Percentiles rank a stretch among this genome's conserved stretches.
These are phyloP conservation scores for Ephialtes manifestator DNA, from an alignment of 2,888 invertebrate genomes.

Conservation along the genomic window DNA sequence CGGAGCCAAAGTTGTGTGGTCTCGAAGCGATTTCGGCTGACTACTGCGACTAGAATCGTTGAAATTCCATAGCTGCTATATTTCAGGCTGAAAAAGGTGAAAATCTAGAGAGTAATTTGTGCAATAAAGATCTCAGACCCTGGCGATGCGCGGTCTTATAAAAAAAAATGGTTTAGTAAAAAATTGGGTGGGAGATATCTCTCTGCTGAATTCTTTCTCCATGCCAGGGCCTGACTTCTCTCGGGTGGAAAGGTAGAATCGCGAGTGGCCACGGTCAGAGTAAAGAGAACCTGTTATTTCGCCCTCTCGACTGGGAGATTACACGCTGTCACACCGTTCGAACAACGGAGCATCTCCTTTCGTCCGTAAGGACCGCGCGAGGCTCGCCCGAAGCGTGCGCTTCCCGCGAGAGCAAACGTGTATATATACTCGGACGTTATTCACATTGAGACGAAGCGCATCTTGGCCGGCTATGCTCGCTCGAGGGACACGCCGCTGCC, in stretches of 20 bases:
- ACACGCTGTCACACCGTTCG: slow-evolving; percentile 84
- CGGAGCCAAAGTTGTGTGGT: too few relatives aligned
- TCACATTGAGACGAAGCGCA: not conserved
- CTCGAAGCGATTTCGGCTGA: too few relatives aligned
- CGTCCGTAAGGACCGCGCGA: slow-evolving; percentile 49
- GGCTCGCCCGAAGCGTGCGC: slow-evolving; percentile 64
- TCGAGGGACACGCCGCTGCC: slow-evolving; percentile 42
- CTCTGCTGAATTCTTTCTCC: slow-evolving; percentile 34
- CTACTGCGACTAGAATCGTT: too few relatives aligned
- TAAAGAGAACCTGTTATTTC: slow-evolving; percentile 85
- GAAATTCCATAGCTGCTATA: too few relatives aligned
- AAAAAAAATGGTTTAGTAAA: slow-evolving; percentile 3
- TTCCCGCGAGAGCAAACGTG: slow-evolving; percentile 21
- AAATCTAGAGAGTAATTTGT: not conserved
- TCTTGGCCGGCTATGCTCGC: slow-evolving; percentile 21
- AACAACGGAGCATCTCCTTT: slow-evolving; percentile 69
- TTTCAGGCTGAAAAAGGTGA: not conserved
- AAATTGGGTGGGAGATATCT: slow-evolving; percentile 38
- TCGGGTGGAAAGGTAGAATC: slow-evolving; percentile 67
- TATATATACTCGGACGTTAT: slow-evolving; percentile 13
- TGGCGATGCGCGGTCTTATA: not conserved
- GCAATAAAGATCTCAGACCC: slow-evolving; percentile 22
- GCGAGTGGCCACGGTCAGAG: slow-evolving; percentile 75
- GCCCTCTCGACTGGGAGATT: slow-evolving; percentile 80
- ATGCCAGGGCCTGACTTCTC: slow-evolving; percentile 43